These are phyloP conservation scores for Harpagifer antarcticus DNA, from an alignment of 2,797 vertebrate species.

Conservation along the genomic window DNA sequence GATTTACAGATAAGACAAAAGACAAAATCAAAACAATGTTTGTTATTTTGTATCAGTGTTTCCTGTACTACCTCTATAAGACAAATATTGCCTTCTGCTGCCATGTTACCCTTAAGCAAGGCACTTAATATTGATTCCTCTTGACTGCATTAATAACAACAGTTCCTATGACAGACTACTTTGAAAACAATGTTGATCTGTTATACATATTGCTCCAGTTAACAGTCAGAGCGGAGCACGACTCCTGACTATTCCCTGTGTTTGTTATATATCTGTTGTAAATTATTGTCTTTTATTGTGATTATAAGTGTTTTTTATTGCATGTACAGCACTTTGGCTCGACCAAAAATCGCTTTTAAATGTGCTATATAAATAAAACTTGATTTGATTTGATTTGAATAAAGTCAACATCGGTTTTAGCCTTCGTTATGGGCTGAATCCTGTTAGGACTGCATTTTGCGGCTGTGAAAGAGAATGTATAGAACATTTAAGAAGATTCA, in stretches of 20 bases:
- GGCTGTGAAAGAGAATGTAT: neutral
- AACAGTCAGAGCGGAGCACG: no score
- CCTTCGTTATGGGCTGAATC: slow-evolving; percentile 19
- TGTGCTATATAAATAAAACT: no score
- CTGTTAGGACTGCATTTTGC: neutral
- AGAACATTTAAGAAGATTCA: slow-evolving; percentile 16
- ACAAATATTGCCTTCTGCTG: slow-evolving; percentile 16
- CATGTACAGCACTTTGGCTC: no score
- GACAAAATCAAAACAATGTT: slow-evolving; percentile 21
- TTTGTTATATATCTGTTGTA: no score
- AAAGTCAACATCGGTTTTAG: slow-evolving; percentile 10
- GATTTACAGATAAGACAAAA: slow-evolving; percentile 13
- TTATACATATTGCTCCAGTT: slow-evolving; percentile 11
- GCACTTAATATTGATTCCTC: slow-evolving; percentile 42
- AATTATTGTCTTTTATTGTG: no score
- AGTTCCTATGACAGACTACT: slow-evolving; percentile 21
- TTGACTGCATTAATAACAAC: slow-evolving; percentile 32
- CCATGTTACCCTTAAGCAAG: slow-evolving; percentile 36
- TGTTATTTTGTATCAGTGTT: slow-evolving; percentile 15
- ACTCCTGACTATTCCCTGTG: no score
- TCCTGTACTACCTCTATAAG: slow-evolving; percentile 15
- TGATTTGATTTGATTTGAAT: no score
- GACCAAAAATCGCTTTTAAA: no score
- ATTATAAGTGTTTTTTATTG: no score
- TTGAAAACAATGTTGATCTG: slow-evolving; percentile 21